A percentile compares a stretch with the other conserved stretches of the same genome.
These are phyloP conservation scores for Ypsolopha scabrella DNA, from an alignment of 2,888 invertebrate species.

Conservation along the genomic window DNA sequence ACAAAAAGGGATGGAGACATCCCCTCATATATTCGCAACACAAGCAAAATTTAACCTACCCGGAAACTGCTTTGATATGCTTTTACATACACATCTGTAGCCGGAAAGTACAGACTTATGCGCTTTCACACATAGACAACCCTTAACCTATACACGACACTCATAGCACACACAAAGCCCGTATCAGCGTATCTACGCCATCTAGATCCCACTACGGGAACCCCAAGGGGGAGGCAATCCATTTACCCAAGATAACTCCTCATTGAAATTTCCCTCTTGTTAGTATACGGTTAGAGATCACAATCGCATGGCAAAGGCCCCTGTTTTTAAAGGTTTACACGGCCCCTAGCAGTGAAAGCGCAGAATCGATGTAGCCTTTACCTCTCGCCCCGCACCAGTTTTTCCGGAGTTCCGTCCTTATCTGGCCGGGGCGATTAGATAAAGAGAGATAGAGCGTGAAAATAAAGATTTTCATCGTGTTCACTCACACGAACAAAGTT, in stretches of 20 bases:
- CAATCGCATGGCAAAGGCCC: conserved; percentile 59
- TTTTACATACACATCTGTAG: conserved; percentile 48
- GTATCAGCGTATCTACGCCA: conserved; percentile 69
- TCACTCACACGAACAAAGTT: conserved; percentile 60
- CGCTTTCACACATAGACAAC: conserved; percentile 27
- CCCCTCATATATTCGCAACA: conserved; percentile 68
- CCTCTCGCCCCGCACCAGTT: conserved; percentile 66
- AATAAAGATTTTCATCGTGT: conserved; percentile 72
- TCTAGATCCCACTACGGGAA: conserved; percentile 70
- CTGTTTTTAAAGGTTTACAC: conserved; percentile 69
- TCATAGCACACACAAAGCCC: conserved; percentile 44
- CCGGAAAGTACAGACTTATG: conserved; percentile 51
- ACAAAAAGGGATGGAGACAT: conserved; percentile 63
- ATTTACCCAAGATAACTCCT: conserved; percentile 50
- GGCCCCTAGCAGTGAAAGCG: conserved; percentile 71
- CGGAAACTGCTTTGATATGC: conserved; percentile 43
- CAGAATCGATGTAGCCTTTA: conserved; percentile 71
- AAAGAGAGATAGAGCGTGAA: conserved; percentile 71
- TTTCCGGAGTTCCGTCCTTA: conserved; percentile 70
- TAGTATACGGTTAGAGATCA: conserved; percentile 56
- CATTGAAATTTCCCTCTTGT: conserved; percentile 54
- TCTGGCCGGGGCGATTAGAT: conserved; percentile 67
- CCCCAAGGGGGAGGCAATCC: conserved; percentile 70
- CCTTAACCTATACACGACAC: conserved; percentile 9
- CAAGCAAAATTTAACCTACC: conserved; percentile 66